Evolutionary conservation across 2,797 vertebrate species (phyloP).

Genomic region (Sebastes matsubarae): DNA sequence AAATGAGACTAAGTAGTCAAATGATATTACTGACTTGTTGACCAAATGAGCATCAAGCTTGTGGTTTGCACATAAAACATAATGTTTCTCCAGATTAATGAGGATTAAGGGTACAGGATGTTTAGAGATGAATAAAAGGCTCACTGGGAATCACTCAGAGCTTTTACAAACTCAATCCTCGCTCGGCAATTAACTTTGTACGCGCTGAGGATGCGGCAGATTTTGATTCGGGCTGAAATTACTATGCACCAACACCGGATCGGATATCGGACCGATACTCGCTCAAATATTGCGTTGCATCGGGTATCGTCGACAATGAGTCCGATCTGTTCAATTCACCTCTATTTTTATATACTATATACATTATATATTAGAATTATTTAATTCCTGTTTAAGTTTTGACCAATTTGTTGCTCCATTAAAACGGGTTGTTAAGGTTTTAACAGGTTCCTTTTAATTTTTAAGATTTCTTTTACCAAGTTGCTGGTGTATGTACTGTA

Average conservation of each 20-base stretch:
- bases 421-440: no score
- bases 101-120: constrained; percentile 50
- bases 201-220: constrained; percentile 10
- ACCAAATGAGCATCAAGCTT: constrained; percentile 29
- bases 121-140: constrained; percentile 49
- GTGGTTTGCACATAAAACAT: constrained; percentile 32
- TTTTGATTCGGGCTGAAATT: constrained; percentile 40
- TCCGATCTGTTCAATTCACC: no score
- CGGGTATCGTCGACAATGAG: no score
- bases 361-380: no score
- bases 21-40: constrained; percentile 10
- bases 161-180: constrained; percentile 43
- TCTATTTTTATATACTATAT: no score
- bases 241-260: no score
- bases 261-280: neutral
- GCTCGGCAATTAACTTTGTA: constrained; percentile 45
- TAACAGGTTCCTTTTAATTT: no score
- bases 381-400: no score
- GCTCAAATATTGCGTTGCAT: no score
- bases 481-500: no score
- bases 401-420: no score
- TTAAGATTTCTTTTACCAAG: no score
- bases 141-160: constrained; percentile 51
- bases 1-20: constrained; percentile 30
- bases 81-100: constrained; percentile 55